Evolutionary conservation across 2,113 vertebrate genomes (phyloP), one percentile per base, ranked within the genome.

Genomic region (Cynocephalus volans): DNA sequence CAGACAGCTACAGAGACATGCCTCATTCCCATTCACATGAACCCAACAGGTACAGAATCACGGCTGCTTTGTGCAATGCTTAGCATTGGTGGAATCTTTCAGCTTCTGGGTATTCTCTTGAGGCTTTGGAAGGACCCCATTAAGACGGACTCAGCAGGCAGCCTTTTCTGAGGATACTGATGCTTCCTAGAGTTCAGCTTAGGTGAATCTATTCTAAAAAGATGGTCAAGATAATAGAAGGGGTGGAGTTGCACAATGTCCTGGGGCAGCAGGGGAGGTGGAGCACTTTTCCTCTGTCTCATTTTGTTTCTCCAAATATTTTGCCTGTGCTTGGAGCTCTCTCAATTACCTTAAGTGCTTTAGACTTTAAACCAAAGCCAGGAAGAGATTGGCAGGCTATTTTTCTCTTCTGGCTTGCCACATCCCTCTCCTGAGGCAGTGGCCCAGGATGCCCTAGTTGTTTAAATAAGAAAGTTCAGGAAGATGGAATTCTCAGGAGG

Each of bases 401-500:
- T 81, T 86, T 93, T 80, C 50, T 41, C 45, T 92, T 84, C 56
- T 87, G 76, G 48, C 33, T 90, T 94, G 23, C 36, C 60, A 82
- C 28, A 88, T 93, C n/a, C 36, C 12, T 95, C 58, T 84, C 70
- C 64, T 3, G 36, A 92, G 50, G 62, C 85, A 81, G 23, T 28
- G 56, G 67, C 48, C 81, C 21, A 85, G 82, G 36, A 79, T 93
- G 85, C 82, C 72, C 77, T 88, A 50, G 15, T 33, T 79, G n/a
- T 84, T 76, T 92, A 65, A 94, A 87, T 65, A 93, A 89, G 65
- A 62, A 93, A 86, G 73, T 90, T 96, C 89, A 96, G 56, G 64
- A 87, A n/a, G 36, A 92, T 64, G 18, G 33, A 96, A 97, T 95
- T 92, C 97, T 97, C 88, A 82, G 62, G 73, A 93, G n/a, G 31